Conservation (phyloP, 2,797 vertebrate species). For the Zalophus californianus region DNA sequence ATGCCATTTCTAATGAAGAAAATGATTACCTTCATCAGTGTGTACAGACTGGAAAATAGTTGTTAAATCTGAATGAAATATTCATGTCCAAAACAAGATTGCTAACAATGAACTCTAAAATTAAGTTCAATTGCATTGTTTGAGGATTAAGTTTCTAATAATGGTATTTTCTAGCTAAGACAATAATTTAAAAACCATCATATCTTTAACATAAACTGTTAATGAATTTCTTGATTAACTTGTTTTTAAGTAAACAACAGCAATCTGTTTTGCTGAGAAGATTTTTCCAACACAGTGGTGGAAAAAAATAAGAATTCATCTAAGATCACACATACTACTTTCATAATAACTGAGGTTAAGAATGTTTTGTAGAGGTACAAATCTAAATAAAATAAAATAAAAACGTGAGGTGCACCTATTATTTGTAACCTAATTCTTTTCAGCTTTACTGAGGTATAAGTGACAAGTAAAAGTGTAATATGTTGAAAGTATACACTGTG, state of each 20-base stretch:
- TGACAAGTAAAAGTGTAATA: not conserved
- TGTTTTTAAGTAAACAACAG: conserved; percentile 1
- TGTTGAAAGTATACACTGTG: not conserved
- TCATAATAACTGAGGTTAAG: not conserved
- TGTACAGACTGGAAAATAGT: not conserved
- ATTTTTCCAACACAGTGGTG: not conserved
- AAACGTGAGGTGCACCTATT: not conserved
- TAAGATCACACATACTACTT: not conserved
- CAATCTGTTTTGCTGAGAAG: not conserved
- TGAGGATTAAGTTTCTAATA: not conserved
- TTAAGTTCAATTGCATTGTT: not conserved
- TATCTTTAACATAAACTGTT: conserved; percentile 28
- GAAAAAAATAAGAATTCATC: not conserved
- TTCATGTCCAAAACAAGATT: not conserved
- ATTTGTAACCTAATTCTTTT: not conserved
- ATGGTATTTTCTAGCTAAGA: not conserved
- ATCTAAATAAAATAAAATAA: not conserved
- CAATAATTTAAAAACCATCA: not conserved
- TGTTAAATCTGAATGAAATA: not conserved
- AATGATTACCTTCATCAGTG: not conserved
- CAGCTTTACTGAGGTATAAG: not conserved
- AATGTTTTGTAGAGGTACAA: not conserved
- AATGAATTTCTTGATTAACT: not conserved
- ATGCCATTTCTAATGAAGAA: not conserved
- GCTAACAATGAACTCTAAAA: not conserved